Conservation (phyloP, 1,140 invertebrate genomes). For the Phymorhynchus buccinoides region DNA sequence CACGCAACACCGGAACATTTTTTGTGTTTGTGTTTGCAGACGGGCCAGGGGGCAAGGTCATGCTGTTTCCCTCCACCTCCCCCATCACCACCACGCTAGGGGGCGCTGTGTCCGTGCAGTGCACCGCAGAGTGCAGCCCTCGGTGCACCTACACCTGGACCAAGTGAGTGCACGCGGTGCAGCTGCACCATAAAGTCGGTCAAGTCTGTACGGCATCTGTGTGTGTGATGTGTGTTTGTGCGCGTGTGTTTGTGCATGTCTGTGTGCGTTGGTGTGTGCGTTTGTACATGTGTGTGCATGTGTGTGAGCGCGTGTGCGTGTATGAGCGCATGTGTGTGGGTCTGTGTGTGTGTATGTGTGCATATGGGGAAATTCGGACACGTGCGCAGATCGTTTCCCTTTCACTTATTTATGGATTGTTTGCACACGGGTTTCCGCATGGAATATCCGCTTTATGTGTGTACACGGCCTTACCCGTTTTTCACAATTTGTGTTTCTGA, state of each 20-base stretch:
- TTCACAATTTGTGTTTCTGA: too few species aligned
- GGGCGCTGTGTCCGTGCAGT: conserved; percentile 26
- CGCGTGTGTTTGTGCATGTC: neutral
- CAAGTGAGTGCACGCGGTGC: conserved; percentile 22
- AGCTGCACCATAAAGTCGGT: neutral
- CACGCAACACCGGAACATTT: too few species aligned
- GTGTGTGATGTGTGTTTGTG: neutral
- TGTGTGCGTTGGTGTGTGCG: neutral
- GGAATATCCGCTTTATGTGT: too few species aligned
- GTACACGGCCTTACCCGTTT: too few species aligned
- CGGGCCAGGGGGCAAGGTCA: conserved; percentile 13
- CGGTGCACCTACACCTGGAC: conserved; percentile 37
- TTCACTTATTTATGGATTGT: too few species aligned
- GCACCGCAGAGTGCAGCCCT: conserved; percentile 34
- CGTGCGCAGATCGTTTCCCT: too few species aligned
- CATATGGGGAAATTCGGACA: too few species aligned
- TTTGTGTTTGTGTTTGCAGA: too few species aligned
- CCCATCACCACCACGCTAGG: neutral
- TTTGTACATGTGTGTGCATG: neutral
- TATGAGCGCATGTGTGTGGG: neutral
- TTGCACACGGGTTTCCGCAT: too few species aligned
- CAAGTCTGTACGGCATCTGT: too few species aligned
- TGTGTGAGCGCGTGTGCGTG: neutral
- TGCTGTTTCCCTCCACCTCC: conserved; percentile 20
- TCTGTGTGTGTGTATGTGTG: conserved; percentile 18